phyloP scores from a whole-genome alignment of 1,140 invertebrate genomes.

The Anoplophora glabripennis region DNA sequence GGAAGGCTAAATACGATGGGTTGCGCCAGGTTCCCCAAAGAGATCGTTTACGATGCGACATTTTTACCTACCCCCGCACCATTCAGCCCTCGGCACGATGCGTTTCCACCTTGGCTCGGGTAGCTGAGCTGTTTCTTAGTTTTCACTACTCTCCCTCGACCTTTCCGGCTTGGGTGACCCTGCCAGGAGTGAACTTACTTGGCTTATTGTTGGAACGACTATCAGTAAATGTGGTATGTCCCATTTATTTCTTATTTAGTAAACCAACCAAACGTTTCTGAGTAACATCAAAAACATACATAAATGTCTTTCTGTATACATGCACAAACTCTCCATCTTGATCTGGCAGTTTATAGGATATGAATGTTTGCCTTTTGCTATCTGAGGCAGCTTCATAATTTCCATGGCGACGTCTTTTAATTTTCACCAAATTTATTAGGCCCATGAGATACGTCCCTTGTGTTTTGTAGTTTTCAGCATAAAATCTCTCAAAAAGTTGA shows the following conservation, averaged over 20 bases:
- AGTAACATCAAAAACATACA: constrained; percentile 10
- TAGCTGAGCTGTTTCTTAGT: no score
- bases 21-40: no score
- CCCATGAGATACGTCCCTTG: constrained; percentile 7
- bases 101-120: no score
- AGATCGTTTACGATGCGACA: no score
- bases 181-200: no score
- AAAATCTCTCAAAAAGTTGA: constrained; percentile 7
- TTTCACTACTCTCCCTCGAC: no score
- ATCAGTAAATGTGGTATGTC: neutral
- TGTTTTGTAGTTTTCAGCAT: constrained; percentile 12
- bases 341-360: constrained; percentile 4
- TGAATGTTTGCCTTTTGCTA: constrained; percentile 8
- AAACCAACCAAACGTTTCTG: constrained; percentile 8
- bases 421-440: neutral
- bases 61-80: no score
- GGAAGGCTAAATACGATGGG: no score
- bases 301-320: constrained; percentile 14
- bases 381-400: constrained; percentile 4
- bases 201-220: no score
- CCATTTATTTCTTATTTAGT: constrained; percentile 5
- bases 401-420: neutral
- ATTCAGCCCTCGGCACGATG: no score
- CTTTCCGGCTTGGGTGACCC: no score
- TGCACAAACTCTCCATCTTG: constrained; percentile 10